These are phyloP conservation scores for Chymomyza amoena DNA, from an alignment of 2,888 invertebrate species.

Conservation along the genomic window DNA sequence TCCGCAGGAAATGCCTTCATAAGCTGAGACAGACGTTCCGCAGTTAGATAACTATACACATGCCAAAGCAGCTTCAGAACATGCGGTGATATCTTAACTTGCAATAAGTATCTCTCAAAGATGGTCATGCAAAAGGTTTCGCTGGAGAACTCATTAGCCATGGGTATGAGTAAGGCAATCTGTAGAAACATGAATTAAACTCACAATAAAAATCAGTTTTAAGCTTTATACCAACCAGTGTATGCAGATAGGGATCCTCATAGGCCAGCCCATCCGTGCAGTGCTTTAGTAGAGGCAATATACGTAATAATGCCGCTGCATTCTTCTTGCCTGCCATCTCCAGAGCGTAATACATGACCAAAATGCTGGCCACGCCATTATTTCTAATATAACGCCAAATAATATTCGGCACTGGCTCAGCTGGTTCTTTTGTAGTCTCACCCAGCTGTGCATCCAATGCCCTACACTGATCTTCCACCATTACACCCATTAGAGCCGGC, in stretches of 20 bases:
- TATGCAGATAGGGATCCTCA: conserved; percentile 96
- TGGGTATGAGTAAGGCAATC: conserved; percentile 87
- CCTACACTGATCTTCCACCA: conserved; percentile 93
- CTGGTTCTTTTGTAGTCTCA: conserved; percentile 95
- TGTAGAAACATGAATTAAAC: conserved; percentile 18
- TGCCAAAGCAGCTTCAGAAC: conserved; percentile 94
- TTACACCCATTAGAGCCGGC: conserved; percentile 94
- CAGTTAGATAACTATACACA: conserved; percentile 88
- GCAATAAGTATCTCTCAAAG: conserved; percentile 88
- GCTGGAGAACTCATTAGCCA: conserved; percentile 94
- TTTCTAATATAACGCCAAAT: conserved; percentile 95
- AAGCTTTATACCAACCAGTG: conserved; percentile 81
- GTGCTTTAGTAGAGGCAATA: conserved; percentile 91
- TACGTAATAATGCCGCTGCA: conserved; percentile 88
- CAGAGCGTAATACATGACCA: conserved; percentile 97
- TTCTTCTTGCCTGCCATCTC: conserved; percentile 91
- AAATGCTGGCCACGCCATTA: conserved; percentile 92
- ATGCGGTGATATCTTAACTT: conserved; percentile 90
- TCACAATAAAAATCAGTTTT: not conserved
- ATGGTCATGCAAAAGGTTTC: conserved; percentile 97
- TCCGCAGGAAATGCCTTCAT: conserved; percentile 80
- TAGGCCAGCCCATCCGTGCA: conserved; percentile 95
- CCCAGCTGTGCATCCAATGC: conserved; percentile 91
- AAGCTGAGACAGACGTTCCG: conserved; percentile 79
- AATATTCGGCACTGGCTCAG: conserved; percentile 94